Base-by-base conservation (phyloP, 1,140 invertebrate species). In the Rhyzopertha dominica region DNA sequence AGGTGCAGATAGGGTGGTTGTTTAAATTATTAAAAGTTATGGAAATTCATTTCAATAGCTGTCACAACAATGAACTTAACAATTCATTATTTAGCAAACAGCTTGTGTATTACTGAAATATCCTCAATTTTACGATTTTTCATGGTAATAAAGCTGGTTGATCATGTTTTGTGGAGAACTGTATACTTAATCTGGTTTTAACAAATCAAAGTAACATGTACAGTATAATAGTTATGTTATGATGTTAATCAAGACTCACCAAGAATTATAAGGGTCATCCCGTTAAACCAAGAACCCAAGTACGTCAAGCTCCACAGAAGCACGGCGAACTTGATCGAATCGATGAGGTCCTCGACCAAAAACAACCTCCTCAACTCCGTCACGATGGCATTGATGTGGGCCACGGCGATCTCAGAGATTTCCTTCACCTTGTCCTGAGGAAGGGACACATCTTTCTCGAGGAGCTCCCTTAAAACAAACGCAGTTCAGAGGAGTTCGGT, bases 241-340 rank as follows among this genome's bases (percentile, higher is more conserved):
- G n/a, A n/a, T n/a, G n/a, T n/a, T n/a, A n/a, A n/a, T n/a, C n/a
- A 18, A 23, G 18, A 43, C 74, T 74, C 69, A 95, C 90, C 85
- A 62, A 96, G 78, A 61, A 96, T 96, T 62, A 97, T 81, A 56
- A 97, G 79, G 54, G 93, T 96, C 81, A 98, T 88, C 66, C 94
- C 94, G 74, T 97, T 98, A 78, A 98, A 98, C 88, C 90, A 95
- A 56, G 90, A 82, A 55, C 95, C 95, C 57, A 98, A 77, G 68
- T 97, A 98, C 19, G 95, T 98, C 65, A 97, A 77, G 60, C 85
- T 85, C 92, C 94, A 98, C 59, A 97, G 75, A 51, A 92, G 71
- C 48, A 94, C 79, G 55, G 82, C 90, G 72, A 97, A 97, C 78
- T 96, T 91, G 56, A 91, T 80, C 28, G 94, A 96, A 72, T 98